Evolutionary conservation across 2,888 invertebrate species (phyloP).

Genomic region (Chromoteleia sp.): DNA sequence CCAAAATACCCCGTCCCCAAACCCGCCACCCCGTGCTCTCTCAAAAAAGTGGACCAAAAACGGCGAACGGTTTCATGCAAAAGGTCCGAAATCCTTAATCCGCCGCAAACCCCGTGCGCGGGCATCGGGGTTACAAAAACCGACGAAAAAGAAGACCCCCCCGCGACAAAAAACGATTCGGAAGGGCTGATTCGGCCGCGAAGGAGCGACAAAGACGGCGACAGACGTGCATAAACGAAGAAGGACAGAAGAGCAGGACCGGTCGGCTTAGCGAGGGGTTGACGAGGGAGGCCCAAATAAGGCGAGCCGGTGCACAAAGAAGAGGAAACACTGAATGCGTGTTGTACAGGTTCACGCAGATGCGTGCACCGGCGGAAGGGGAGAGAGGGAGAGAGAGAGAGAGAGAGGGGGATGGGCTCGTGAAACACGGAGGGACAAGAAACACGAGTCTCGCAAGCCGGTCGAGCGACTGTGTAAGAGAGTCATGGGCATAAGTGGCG

Average conservation of each 20-base stretch:
- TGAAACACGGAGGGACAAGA: slow-evolving; percentile 70
- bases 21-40: no score
- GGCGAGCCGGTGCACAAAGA: slow-evolving; percentile 77
- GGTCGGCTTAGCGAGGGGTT: slow-evolving; percentile 62
- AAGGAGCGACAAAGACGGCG: slow-evolving; percentile 21
- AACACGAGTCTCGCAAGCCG: slow-evolving; percentile 68
- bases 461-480: slow-evolving; percentile 58
- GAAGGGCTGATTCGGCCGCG: slow-evolving; percentile 5
- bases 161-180: slow-evolving; percentile 33
- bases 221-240: neutral
- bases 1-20: no score
- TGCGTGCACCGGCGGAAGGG: slow-evolving; percentile 72
- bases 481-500: slow-evolving; percentile 68
- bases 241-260: slow-evolving; percentile 44
- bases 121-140: slow-evolving; percentile 36
- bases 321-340: slow-evolving; percentile 77
- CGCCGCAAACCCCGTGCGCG: slow-evolving; percentile 15
- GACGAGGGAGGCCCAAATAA: slow-evolving; percentile 75
- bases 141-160: slow-evolving; percentile 38
- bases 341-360: slow-evolving; percentile 68
- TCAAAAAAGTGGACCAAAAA: slow-evolving; percentile 18
- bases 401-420: slow-evolving; percentile 71
- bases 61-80: slow-evolving; percentile 42
- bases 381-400: slow-evolving; percentile 52
- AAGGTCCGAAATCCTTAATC: slow-evolving; percentile 41